Base-by-base conservation (phyloP, 1,140 invertebrate genomes). In the Pteromalus puparum region DNA sequence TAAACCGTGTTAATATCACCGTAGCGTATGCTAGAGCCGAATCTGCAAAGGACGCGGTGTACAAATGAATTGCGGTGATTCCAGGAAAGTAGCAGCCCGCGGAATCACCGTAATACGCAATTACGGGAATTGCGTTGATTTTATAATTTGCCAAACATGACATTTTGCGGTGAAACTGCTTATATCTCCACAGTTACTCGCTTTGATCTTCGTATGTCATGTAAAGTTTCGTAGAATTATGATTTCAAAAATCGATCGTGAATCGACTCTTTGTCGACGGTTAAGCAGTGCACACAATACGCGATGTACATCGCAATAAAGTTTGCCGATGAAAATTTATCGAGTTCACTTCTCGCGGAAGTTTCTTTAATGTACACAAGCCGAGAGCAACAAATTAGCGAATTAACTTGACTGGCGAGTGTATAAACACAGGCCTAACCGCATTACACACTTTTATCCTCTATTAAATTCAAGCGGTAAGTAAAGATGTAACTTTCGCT, bases 391-490 rank as follows among this genome's bases (percentile, higher is more conserved):
- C 21, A n/a, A 61, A 21, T 61, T 61, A 7, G 21, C 53, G 53
- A 61, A 61, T 21, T 61, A 61, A 21, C 18, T 0, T 61, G 53
- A 21, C 21, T 3, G 7, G n/a, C 53, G 53, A n/a, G 21, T 7
- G 18, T 18, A 53, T 53, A 61, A 61, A 61, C 53, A 61, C 18
- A 61, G 21, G 21, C 53, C 53, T 61, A 61, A 61, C 53, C 53
- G 53, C 53, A 61, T 61, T 61, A 61, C 53, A 61, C 53, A 61
- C 53, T 61, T 61, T 61, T n/a, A 61, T 61, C 53, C 53, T 61
- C 53, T 21, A 61, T 61, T 61, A 61, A n/a, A 61, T 61, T 61
- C 21, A 21, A 61, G 21, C 53, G 53, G 18, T 61, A 61, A 61
- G 53, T 61, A n/a, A 61, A 61, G 53, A 61, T 6, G 53, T 1